Conservation (phyloP, 1,140 invertebrate species). For the Sminthurinus signatus region DNA sequence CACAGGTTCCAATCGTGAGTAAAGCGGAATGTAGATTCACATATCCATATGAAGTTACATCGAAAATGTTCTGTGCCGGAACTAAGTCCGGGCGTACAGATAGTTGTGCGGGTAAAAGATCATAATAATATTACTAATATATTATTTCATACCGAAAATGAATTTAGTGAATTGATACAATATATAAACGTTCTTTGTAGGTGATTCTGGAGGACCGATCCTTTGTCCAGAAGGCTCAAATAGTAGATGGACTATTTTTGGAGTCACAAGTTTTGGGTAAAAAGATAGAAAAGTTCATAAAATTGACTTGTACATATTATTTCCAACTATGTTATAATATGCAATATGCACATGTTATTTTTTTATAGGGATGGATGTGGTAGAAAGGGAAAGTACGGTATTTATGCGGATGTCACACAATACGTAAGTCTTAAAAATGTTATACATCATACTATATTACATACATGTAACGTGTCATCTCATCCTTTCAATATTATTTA, state of each 20-base stretch:
- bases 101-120: constrained; percentile 51
- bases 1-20: constrained; percentile 52
- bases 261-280: constrained; percentile 93
- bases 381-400: constrained; percentile 80
- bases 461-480: too few relatives aligned
- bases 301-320: too few relatives aligned
- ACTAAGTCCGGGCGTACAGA: constrained; percentile 48
- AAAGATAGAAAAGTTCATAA: too few relatives aligned
- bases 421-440: too few relatives aligned
- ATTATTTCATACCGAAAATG: not conserved
- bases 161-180: not conserved
- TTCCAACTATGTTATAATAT: too few relatives aligned
- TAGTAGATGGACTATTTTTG: constrained; percentile 67
- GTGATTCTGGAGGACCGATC: constrained; percentile 18
- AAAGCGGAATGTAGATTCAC: constrained; percentile 48
- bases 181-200: constrained; percentile 49
- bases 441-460: too few relatives aligned
- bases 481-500: too few relatives aligned
- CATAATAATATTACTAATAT: not conserved
- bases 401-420: constrained; percentile 73
- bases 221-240: constrained; percentile 17
- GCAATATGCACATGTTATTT: too few relatives aligned
- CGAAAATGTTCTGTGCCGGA: constrained; percentile 57
- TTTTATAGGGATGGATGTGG: constrained; percentile 90
- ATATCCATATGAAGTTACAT: constrained; percentile 53